Conservation (phyloP, 2,113 vertebrate genomes). For the Ia io region DNA sequence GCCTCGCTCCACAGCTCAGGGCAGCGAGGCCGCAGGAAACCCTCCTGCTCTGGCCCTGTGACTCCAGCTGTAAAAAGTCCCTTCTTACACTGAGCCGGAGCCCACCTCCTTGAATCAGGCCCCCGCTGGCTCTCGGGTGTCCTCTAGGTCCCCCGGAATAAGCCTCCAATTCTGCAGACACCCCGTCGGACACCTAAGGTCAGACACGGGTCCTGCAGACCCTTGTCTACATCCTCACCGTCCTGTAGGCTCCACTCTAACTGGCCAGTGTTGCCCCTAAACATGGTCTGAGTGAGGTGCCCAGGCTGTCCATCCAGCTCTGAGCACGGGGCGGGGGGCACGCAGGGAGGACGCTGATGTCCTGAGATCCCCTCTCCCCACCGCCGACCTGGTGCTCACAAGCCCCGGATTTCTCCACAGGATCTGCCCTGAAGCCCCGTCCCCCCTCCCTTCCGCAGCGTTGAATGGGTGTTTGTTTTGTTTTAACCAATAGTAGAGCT, state of each 20-base stretch:
- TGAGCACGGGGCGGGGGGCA: accelerated
- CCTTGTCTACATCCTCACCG: accelerated
- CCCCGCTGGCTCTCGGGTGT: no score
- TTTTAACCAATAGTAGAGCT: conserved; percentile 32
- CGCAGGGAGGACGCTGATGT: no score
- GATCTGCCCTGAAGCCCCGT: accelerated
- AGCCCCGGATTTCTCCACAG: background rate
- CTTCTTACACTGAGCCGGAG: background rate
- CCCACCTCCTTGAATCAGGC: no score
- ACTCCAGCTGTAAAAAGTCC: background rate
- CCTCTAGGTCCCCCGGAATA: background rate
- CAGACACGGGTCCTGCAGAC: background rate
- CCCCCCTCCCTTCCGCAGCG: accelerated
- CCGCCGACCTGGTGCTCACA: background rate
- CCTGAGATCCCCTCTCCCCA: accelerated
- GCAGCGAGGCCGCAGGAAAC: background rate
- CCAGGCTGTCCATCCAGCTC: background rate
- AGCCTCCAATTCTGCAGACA: background rate
- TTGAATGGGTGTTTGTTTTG: background rate
- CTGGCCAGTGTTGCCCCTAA: accelerated
- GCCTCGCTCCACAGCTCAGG: background rate
- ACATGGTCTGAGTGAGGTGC: background rate
- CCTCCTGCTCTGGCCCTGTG: background rate
- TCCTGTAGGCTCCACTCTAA: background rate
- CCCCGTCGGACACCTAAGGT: background rate